Conservation (phyloP, 1,140 invertebrate species). For the Panulirus ornatus region DNA sequence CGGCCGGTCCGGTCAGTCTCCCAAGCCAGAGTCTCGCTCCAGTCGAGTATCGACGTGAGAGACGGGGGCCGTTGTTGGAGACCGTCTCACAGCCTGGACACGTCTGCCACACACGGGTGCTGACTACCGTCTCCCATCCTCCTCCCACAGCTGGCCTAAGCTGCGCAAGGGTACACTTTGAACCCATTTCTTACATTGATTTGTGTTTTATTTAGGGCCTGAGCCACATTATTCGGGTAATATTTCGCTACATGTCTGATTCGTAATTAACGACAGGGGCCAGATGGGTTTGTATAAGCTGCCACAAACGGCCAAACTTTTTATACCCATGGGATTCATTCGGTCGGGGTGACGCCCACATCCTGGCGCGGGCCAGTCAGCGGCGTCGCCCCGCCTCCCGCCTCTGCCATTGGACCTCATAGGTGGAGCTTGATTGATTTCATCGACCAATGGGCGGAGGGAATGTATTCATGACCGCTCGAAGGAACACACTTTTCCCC, state of each 20-base stretch:
- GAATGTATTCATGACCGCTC: slow-evolving; percentile 62
- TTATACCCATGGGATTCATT: slow-evolving; percentile 27
- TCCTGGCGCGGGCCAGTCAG: background rate
- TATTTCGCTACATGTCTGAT: slow-evolving; percentile 52
- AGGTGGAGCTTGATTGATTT: slow-evolving; percentile 44
- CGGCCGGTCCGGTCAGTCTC: too few species aligned
- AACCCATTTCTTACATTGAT: slow-evolving; percentile 34
- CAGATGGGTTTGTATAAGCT: slow-evolving; percentile 41
- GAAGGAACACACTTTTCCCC: slow-evolving; percentile 52
- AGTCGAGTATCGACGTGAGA: too few species aligned
- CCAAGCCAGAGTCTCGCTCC: too few species aligned
- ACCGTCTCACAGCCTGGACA: too few species aligned
- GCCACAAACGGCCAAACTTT: slow-evolving; percentile 46
- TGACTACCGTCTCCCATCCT: background rate
- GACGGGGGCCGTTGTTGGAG: too few species aligned
- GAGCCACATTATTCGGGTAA: slow-evolving; percentile 30
- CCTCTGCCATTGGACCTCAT: slow-evolving; percentile 15
- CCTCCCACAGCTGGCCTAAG: background rate
- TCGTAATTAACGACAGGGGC: slow-evolving; percentile 41
- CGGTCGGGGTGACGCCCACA: slow-evolving; percentile 5
- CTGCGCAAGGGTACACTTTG: slow-evolving; percentile 3
- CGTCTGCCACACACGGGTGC: too few species aligned
- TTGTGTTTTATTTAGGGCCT: slow-evolving; percentile 45
- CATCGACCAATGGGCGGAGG: slow-evolving; percentile 59
- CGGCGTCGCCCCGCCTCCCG: slow-evolving; percentile 20